Base-by-base conservation (phyloP, 2,888 invertebrate genomes). In the Drosophila mimica region DNA sequence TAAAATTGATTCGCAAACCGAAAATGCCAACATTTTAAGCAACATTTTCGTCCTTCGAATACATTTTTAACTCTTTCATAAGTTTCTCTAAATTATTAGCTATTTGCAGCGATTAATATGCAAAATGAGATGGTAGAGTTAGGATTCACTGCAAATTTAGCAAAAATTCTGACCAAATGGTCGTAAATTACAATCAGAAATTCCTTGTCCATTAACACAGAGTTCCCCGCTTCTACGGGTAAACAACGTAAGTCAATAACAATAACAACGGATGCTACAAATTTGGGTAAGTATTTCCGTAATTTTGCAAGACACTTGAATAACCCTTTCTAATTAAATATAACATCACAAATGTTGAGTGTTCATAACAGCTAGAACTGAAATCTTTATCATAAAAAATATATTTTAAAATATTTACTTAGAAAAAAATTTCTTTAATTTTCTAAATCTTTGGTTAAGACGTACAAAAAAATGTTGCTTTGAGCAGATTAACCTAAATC, bases 1-100 rank as follows among this genome's bases (percentile, higher is more conserved):
- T 49, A 48, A 68, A 77, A 81, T 72, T 74, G 61, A 68, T 68
- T 72, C 66, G 31, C 49, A 43, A 68, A 31, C 34, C 57, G 53
- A 48, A 64, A 58, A 48, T 38, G 57, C 54, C 34, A 70, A 65
- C 33, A 60, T 36, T 61, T 64, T 13, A 66, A 61, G 51, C 6
- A 33, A 57, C 9, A 20, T 6, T 31, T 31, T 40, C 17, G n/a
- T 31, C 38, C 15, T 38, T 54, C 46, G 7, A 8, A 51, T 6
- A 6, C 1, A 17, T 46, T 15, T 28, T 49, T 1, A 49, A 28
- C 28, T 38, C 13, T 28, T 36, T 36, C 4, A 17, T 13, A n/a
- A 56, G 28, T 28, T 54, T 4, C 11, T 17, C 36, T 54, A 49
- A 11, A 17, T 28, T 28, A 28, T 28, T 17, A 3, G 9, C 4